Percentiles rank a stretch among this genome's conserved stretches.
Conservation (phyloP, 2,888 invertebrate species). For the Drosophila percnosoma region DNA sequence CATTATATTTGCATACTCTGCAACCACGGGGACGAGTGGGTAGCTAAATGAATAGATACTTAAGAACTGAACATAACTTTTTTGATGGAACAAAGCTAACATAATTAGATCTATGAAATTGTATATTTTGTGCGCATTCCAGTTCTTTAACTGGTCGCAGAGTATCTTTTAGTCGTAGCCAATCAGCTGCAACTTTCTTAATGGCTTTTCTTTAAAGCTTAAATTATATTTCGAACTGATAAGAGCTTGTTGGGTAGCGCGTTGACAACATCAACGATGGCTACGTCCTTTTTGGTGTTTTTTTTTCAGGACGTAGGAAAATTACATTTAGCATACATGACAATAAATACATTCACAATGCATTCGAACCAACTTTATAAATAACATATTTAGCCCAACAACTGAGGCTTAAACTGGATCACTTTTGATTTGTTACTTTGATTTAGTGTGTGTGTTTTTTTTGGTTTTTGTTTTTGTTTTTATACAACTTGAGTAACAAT, state of each 20-base stretch:
- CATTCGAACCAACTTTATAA: conserved; percentile 67
- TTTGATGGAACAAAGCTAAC: not conserved
- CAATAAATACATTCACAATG: conserved; percentile 57
- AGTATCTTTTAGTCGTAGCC: not conserved
- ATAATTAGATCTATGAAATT: not conserved
- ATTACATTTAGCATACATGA: conserved; percentile 57
- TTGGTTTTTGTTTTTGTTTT: conserved; percentile 10
- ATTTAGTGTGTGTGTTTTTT: conserved; percentile 10
- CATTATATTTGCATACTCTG: conserved; percentile 10
- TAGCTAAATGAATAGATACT: not conserved
- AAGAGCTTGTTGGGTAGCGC: not conserved
- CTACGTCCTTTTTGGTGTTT: not conserved
- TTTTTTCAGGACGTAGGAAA: conserved; percentile 7
- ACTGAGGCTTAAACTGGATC: conserved; percentile 58
- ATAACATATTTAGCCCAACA: conserved; percentile 50
- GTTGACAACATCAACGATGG: conserved; percentile 17
- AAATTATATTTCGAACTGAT: not conserved
- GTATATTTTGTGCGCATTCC: not conserved
- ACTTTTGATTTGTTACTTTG: conserved; percentile 55
- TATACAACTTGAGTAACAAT: conserved; percentile 55
- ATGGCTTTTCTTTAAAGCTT: not conserved
- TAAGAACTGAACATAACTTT: not conserved
- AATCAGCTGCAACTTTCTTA: not conserved
- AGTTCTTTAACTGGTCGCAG: not conserved
- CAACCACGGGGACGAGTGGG: not conserved